These are phyloP conservation scores for Actenoides lindsayi DNA, from an alignment of 2,113 vertebrate species.

Conservation along the genomic window DNA sequence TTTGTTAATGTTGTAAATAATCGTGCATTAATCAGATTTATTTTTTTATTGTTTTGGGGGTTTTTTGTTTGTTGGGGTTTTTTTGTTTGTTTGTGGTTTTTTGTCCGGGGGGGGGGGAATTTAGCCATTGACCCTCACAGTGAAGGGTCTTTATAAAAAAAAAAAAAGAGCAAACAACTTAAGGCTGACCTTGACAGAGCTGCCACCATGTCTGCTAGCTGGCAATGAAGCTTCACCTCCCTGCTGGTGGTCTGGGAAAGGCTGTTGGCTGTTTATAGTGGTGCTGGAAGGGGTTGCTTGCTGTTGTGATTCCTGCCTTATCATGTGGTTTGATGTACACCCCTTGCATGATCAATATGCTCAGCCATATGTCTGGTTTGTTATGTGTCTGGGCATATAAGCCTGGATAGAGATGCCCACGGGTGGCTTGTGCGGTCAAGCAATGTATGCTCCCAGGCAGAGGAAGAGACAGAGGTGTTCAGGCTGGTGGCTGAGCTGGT, in stretches of 20 bases:
- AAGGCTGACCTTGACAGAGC: neutral
- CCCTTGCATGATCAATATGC: fast-evolving
- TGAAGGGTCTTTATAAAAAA: neutral
- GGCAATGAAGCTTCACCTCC: neutral
- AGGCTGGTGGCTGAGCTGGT: neutral
- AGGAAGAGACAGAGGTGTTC: fast-evolving
- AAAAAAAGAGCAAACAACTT: neutral
- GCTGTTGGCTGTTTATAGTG: neutral
- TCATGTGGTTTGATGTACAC: neutral
- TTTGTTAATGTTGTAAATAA: neutral
- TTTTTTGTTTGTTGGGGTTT: too few species aligned
- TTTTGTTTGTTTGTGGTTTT: neutral
- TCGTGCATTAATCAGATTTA: neutral
- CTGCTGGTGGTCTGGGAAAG: neutral
- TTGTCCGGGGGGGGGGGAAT: fast-evolving
- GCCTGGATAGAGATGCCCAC: neutral
- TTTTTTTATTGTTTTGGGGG: neutral
- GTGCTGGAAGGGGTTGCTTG: neutral
- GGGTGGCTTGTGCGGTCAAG: neutral
- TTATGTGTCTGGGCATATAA: neutral
- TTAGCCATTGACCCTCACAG: neutral
- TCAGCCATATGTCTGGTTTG: fast-evolving
- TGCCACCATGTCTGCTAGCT: neutral
- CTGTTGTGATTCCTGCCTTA: neutral
- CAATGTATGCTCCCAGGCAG: neutral